These are phyloP conservation scores for Caradrina kadenii DNA, from an alignment of 2,888 invertebrate genomes.

Conservation along the genomic window DNA sequence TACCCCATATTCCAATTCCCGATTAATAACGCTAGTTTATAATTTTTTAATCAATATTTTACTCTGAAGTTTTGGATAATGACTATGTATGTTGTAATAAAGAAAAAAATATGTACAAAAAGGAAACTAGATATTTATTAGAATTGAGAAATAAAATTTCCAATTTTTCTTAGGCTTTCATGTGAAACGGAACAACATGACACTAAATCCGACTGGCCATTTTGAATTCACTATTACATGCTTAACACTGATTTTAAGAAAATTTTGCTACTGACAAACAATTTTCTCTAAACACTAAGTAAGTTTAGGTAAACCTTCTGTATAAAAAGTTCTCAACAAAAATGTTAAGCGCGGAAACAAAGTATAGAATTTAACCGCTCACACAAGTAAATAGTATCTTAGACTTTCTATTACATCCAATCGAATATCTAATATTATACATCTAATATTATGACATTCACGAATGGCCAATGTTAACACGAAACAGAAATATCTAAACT, in stretches of 20 bases:
- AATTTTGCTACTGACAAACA: constrained; percentile 38
- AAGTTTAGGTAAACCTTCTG: constrained; percentile 39
- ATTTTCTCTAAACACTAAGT: constrained; percentile 39
- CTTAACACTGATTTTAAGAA: constrained; percentile 43
- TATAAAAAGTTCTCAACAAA: constrained; percentile 52
- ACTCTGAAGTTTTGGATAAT: constrained; percentile 76
- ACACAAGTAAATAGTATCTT: constrained; percentile 72
- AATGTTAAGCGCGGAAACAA: constrained; percentile 63
- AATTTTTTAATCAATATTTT: constrained; percentile 63
- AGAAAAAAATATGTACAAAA: constrained; percentile 80
- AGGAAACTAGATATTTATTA: constrained; percentile 69
- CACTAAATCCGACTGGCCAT: constrained; percentile 63
- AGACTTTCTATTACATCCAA: constrained; percentile 74
- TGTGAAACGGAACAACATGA: constrained; percentile 61
- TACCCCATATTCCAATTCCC: constrained; percentile 72
- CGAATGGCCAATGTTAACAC: constrained; percentile 83
- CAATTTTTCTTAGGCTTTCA: constrained; percentile 68
- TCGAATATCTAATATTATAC: constrained; percentile 85
- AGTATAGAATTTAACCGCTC: constrained; percentile 68
- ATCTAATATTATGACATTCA: constrained; percentile 87
- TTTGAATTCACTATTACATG: constrained; percentile 39
- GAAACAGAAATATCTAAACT: constrained; percentile 78
- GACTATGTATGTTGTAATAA: constrained; percentile 76
- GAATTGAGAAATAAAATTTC: constrained; percentile 68
- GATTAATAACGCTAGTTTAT: constrained; percentile 68